Percentiles rank a stretch among this genome's conserved stretches.
phyloP scores from a whole-genome alignment of 2,888 invertebrate genomes.

The Lochmaea crataegi region DNA sequence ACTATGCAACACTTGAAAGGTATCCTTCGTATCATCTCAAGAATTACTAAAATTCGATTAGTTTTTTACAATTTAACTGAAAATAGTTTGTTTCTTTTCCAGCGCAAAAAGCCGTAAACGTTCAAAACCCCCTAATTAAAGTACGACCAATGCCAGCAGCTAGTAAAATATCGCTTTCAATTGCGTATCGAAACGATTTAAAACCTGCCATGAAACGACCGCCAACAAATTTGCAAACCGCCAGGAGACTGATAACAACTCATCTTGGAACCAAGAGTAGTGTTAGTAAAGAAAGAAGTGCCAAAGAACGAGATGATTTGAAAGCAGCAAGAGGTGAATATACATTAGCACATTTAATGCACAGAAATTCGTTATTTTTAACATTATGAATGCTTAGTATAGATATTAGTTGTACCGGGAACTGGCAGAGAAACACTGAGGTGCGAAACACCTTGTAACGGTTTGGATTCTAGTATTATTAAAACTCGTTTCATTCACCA shows the following conservation, averaged over 20 bases:
- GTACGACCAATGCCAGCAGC: conserved; percentile 61
- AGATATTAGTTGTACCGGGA: not conserved
- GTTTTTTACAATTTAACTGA: not conserved
- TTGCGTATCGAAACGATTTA: conserved; percentile 58
- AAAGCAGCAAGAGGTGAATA: conserved; percentile 60
- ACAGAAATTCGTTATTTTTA: not conserved
- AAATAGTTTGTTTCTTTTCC: conserved; percentile 1
- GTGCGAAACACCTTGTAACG: no score
- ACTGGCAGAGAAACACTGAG: no score
- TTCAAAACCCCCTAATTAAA: conserved; percentile 60
- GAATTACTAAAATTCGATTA: no score
- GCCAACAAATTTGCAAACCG: conserved; percentile 62
- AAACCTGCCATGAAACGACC: conserved; percentile 64
- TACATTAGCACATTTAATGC: not conserved
- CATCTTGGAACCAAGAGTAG: conserved; percentile 61
- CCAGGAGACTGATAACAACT: conserved; percentile 61
- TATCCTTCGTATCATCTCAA: no score
- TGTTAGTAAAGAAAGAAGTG: conserved; percentile 59
- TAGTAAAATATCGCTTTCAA: conserved; percentile 55
- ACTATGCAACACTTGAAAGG: no score
- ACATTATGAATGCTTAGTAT: conserved; percentile 8
- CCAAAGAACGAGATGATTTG: conserved; percentile 59
- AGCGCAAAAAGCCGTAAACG: conserved; percentile 61
- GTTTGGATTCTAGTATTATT: no score
- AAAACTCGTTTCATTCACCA: no score